Evolutionary conservation across 1,140 invertebrate species (phyloP), one percentile per base, ranked within the genome.

Genomic region (Andrena cerasifolii): DNA sequence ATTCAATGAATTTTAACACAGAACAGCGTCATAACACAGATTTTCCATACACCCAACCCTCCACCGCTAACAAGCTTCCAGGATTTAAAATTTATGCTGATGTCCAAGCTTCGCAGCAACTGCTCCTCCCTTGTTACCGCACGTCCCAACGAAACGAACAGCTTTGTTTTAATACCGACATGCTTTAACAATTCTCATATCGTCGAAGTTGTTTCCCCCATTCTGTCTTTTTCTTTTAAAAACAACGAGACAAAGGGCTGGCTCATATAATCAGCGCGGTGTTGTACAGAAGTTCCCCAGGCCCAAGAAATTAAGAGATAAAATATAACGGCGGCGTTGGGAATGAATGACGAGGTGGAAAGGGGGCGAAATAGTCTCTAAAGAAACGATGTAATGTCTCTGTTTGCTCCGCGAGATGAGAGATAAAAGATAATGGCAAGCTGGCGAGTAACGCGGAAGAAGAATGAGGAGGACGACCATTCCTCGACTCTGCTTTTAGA

Each of bases 401-500:
- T n/a, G 16, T 65, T 16, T 28, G 18, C 2, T 24, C 49, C 14
- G 24, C 2, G 12, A 21, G 28, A 10, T n/a, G 21, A 10, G 40
- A 16, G 21, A 31, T 51, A 14, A 26, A 58, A 28, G 47, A 65
- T 54, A 65, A 65, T 36, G 59, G 47, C 40, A n/a, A 47, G 43
- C 43, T 47, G 24, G 47, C 14, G 58, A 47, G 36, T 24, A 71
- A 54, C 36, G 73, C 26, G 59, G 18, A 16, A 21, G 63, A 62
- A 63, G 65, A 70, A 75, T 78, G 70, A 85, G 70, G 59, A 36
- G 18, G 56, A 26, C 54, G 14, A 36, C 43, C 54, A 58, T 83
- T 78, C 45, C 66, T 76, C 56, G 71, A 83, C 79, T 86, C 79
- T 67, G 67, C 71, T 79, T 86, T 84, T 85, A 86, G 84, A 87